phyloP scores from a whole-genome alignment of 2,888 invertebrate species.

The Sesia apiformis region DNA sequence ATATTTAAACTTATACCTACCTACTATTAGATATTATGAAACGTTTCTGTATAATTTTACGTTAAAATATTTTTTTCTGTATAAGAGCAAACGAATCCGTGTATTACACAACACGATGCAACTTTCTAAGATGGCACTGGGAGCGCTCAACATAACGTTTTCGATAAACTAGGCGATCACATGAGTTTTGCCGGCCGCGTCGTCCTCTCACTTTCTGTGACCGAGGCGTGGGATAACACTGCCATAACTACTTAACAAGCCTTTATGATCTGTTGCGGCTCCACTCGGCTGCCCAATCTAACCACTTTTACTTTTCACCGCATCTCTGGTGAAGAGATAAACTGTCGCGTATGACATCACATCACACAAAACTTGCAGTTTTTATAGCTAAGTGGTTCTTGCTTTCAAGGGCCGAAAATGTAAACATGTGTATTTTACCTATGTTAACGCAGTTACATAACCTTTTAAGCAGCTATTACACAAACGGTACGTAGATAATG shows the following conservation, averaged over 20 bases:
- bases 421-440: no score
- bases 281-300: slow-evolving; percentile 41
- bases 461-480: no score
- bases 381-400: no score
- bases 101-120: slow-evolving; percentile 5
- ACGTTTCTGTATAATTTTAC: no score
- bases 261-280: slow-evolving; percentile 45
- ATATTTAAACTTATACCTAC: no score
- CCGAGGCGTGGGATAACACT: slow-evolving; percentile 28
- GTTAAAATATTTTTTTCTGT: no score
- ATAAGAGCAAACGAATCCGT: background rate
- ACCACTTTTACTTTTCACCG: slow-evolving; percentile 64
- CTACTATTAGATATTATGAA: no score
- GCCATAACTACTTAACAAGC: slow-evolving; percentile 22
- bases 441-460: no score
- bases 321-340: slow-evolving; percentile 27
- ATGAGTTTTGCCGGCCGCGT: slow-evolving; percentile 15
- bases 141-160: slow-evolving; percentile 4
- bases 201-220: slow-evolving; percentile 55
- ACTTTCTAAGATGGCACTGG: slow-evolving; percentile 7
- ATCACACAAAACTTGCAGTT: background rate
- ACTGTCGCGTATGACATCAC: slow-evolving; percentile 30
- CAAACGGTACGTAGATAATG: no score
- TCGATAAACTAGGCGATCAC: slow-evolving; percentile 10
- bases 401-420: no score